Conservation (phyloP, 2,888 invertebrate genomes). For the Brachyptera putata region DNA sequence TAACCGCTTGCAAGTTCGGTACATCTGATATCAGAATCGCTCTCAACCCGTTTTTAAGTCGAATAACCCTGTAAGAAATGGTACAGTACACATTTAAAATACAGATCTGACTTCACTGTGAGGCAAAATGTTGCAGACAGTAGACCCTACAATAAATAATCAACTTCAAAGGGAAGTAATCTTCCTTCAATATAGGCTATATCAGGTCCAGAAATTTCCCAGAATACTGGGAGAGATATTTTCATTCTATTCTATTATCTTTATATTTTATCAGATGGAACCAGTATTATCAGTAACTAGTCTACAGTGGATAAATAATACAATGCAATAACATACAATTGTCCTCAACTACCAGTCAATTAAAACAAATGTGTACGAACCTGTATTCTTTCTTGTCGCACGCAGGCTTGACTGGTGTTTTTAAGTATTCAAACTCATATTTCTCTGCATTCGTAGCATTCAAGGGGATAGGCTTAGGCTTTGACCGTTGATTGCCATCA, state of each 20-base stretch:
- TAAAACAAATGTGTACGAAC: conserved; percentile 46
- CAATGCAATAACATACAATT: background rate
- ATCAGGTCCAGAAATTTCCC: too few relatives aligned
- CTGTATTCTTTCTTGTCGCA: conserved; percentile 75
- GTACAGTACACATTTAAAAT: conserved; percentile 1
- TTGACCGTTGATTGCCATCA: too few relatives aligned
- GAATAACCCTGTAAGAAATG: conserved; percentile 50
- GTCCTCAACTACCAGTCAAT: background rate
- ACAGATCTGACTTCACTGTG: conserved; percentile 34
- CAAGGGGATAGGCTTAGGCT: too few relatives aligned
- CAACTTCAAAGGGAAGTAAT: too few relatives aligned
- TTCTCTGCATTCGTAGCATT: conserved; percentile 15
- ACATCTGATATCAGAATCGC: conserved; percentile 68
- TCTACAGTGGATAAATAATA: background rate
- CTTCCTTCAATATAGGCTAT: too few relatives aligned
- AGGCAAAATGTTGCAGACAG: too few relatives aligned
- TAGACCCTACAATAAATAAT: too few relatives aligned
- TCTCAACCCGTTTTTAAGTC: conserved; percentile 65
- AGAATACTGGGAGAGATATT: too few relatives aligned
- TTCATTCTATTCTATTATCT: too few relatives aligned
- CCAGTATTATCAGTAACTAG: background rate
- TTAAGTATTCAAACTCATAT: conserved; percentile 38
- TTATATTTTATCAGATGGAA: background rate
- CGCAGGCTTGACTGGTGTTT: conserved; percentile 64
- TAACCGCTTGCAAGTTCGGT: conserved; percentile 34